phyloP scores from a whole-genome alignment of 2,797 vertebrate species.

The Orestias chungarensis region DNA sequence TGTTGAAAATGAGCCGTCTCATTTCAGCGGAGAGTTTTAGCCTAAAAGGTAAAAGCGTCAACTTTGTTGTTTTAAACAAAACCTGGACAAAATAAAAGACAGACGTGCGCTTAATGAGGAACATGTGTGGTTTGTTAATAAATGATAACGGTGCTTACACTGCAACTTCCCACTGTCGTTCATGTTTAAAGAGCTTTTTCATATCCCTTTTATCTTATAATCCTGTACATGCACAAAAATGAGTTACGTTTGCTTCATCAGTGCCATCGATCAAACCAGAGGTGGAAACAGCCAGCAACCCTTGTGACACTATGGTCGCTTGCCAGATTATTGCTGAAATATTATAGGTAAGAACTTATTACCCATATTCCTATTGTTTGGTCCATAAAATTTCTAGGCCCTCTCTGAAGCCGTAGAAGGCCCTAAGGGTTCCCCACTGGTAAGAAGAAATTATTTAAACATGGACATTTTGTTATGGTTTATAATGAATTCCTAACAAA shows the following conservation, averaged over 20 bases:
- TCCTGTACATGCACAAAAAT: conserved; percentile 22
- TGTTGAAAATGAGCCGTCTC: not conserved
- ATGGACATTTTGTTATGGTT: conserved; percentile 40
- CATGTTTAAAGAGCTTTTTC: conserved; percentile 43
- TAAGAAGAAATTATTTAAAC: no score
- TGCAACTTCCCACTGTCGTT: conserved; percentile 35
- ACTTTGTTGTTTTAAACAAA: conserved; percentile 17
- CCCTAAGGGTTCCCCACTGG: no score
- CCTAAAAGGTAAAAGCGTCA: conserved; percentile 18
- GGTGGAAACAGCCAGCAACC: conserved; percentile 5
- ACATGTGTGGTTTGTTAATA: conserved; percentile 26
- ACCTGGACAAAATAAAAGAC: conserved; percentile 26
- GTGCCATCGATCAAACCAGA: conserved; percentile 51
- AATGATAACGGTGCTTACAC: conserved; percentile 25
- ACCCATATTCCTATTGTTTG: no score
- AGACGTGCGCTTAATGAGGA: conserved; percentile 37
- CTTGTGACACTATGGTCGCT: conserved; percentile 39
- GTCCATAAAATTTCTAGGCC: no score
- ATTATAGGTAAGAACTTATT: no score
- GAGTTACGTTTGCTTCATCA: conserved; percentile 30
- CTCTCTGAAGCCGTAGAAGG: no score
- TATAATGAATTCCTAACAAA: conserved; percentile 45
- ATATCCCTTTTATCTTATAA: conserved; percentile 39
- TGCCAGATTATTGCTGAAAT: conserved; percentile 51
- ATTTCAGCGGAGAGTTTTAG: conserved; percentile 6